phyloP scores from a whole-genome alignment of 92 coral and sea anemone species.

The Epizoanthus illoricatus region DNA sequence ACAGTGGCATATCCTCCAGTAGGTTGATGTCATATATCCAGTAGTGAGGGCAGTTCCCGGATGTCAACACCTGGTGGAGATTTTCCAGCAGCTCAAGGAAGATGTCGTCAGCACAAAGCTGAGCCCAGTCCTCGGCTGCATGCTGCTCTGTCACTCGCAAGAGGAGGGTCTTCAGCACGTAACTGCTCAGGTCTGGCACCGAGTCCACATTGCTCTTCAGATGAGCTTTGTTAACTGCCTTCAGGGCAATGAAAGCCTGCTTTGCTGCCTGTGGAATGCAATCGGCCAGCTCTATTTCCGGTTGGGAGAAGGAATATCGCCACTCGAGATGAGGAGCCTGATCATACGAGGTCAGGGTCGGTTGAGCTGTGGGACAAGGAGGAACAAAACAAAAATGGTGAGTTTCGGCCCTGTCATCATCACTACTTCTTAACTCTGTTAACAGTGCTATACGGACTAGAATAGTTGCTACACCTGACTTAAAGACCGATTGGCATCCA shows the following conservation, averaged over 20 bases:
- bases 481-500: no score
- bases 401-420: background rate
- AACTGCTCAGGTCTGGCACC: constrained; percentile 20
- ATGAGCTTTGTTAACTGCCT: constrained; percentile 39
- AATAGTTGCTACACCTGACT: no score
- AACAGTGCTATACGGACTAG: no score
- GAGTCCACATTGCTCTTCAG: constrained; percentile 14
- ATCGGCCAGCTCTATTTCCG: constrained; percentile 41
- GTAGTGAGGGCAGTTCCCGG: constrained; percentile 33
- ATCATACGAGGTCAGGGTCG: constrained; percentile 29
- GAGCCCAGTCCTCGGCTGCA: background rate
- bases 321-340: constrained; percentile 43
- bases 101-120: background rate
- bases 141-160: constrained; percentile 19
- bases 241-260: constrained; percentile 26
- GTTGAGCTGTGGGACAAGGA: constrained; percentile 20
- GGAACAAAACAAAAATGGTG: background rate
- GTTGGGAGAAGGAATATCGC: constrained; percentile 45
- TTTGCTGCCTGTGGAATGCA: constrained; percentile 31
- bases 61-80: constrained; percentile 23
- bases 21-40: constrained; percentile 45
- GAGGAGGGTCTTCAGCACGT: constrained; percentile 30
- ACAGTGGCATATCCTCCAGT: constrained; percentile 10
- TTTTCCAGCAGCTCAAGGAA: constrained; percentile 6
- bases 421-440: background rate